Evolutionary conservation across 1,140 invertebrate genomes (phyloP).

Genomic region (Tetraneura akinire): DNA sequence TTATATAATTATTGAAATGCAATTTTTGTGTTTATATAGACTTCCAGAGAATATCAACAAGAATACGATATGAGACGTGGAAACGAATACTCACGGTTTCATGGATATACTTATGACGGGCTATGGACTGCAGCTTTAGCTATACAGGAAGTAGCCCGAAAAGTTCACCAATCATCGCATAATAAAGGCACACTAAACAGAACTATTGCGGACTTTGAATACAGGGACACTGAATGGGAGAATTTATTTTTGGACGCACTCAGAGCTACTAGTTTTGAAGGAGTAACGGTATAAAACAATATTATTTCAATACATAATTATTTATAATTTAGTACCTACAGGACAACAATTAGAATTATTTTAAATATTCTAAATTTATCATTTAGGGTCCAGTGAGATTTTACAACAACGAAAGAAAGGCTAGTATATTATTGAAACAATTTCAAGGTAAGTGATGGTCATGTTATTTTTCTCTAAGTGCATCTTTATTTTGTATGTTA

Average conservation of each 20-base stretch:
- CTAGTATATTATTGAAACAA: constrained; percentile 90
- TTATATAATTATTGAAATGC: too few relatives aligned
- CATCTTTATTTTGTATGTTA: too few relatives aligned
- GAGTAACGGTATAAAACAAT: constrained; percentile 77
- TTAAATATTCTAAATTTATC: constrained; percentile 55
- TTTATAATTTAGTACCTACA: background rate
- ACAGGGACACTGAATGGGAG: constrained; percentile 85
- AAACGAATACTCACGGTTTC: constrained; percentile 86
- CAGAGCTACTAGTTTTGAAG: constrained; percentile 87
- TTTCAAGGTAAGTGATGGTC: constrained; percentile 73
- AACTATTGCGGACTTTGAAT: constrained; percentile 77
- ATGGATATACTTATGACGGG: constrained; percentile 96
- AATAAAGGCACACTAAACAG: constrained; percentile 66
- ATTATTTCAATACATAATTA: background rate
- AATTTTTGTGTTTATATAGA: too few relatives aligned
- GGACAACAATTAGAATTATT: too few relatives aligned
- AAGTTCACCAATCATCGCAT: constrained; percentile 59
- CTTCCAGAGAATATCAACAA: constrained; percentile 80
- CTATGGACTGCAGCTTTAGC: constrained; percentile 95
- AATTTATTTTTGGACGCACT: constrained; percentile 82
- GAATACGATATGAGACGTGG: constrained; percentile 81
- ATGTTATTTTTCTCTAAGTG: too few relatives aligned
- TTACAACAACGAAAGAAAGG: constrained; percentile 92
- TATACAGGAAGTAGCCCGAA: constrained; percentile 81
- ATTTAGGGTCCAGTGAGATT: constrained; percentile 88